These are phyloP conservation scores for Leptopilina boulardi DNA, from an alignment of 1,140 invertebrate species.

Conservation along the genomic window DNA sequence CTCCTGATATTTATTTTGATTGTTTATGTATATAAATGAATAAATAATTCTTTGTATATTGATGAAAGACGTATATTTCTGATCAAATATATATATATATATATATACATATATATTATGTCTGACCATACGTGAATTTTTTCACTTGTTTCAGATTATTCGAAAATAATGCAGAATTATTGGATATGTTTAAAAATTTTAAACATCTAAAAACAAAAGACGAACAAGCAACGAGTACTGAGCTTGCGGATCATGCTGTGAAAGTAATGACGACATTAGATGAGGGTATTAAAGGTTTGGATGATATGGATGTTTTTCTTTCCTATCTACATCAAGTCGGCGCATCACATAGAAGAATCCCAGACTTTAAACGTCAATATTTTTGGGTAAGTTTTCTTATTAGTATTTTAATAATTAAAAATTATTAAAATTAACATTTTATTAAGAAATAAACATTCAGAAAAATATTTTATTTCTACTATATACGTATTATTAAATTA, in stretches of 20 bases:
- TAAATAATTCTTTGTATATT: too few species aligned
- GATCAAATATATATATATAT: too few species aligned
- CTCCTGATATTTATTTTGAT: too few species aligned
- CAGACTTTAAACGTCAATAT: constrained; percentile 89
- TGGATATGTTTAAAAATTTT: constrained; percentile 90
- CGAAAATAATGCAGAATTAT: constrained; percentile 88
- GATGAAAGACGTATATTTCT: too few species aligned
- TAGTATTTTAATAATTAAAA: background rate
- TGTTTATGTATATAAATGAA: too few species aligned
- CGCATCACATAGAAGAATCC: constrained; percentile 87
- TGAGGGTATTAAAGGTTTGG: constrained; percentile 89
- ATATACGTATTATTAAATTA: too few species aligned
- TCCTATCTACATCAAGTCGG: constrained; percentile 89
- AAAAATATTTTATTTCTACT: too few species aligned
- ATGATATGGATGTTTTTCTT: constrained; percentile 90
- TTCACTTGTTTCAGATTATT: constrained; percentile 83
- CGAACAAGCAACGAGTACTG: constrained; percentile 86
- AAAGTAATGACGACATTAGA: constrained; percentile 93
- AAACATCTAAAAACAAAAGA: constrained; percentile 86
- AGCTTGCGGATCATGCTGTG: constrained; percentile 90
- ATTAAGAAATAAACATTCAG: too few species aligned
- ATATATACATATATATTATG: too few species aligned
- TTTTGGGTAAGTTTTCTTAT: constrained; percentile 85
- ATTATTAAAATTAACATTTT: background rate
- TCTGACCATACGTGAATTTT: constrained; percentile 23